phyloP scores from a whole-genome alignment of 2,113 vertebrate genomes.

The Cololabis saira region DNA sequence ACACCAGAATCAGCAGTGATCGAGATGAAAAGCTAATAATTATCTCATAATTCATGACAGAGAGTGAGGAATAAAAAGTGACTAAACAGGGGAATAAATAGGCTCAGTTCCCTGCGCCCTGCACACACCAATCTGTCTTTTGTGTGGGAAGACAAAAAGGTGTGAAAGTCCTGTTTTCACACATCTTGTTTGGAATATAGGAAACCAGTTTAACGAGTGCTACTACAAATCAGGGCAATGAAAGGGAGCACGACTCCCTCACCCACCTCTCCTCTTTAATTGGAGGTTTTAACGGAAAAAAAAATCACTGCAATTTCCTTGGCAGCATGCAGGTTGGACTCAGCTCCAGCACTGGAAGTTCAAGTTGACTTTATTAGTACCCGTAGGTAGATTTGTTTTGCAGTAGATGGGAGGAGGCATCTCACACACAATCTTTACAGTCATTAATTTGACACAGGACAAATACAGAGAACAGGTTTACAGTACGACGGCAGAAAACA shows the following conservation, averaged over 20 bases:
- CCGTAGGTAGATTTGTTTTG: too few species aligned
- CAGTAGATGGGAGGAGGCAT: too few species aligned
- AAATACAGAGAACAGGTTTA: too few species aligned
- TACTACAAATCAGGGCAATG: constrained; percentile 1
- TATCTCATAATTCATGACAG: constrained; percentile 26
- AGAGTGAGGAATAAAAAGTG: constrained; percentile 14
- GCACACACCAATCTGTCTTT: constrained; percentile 1
- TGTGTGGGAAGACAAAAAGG: background rate
- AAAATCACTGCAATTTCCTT: constrained; percentile 59
- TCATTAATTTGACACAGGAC: too few species aligned
- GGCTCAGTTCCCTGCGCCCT: background rate
- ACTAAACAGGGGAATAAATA: constrained; percentile 16
- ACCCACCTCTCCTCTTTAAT: background rate
- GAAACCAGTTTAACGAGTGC: constrained; percentile 9
- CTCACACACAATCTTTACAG: too few species aligned
- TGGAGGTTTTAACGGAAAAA: background rate
- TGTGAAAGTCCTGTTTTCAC: constrained; percentile 16
- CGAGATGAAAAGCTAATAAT: constrained; percentile 10
- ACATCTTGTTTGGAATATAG: constrained; percentile 6
- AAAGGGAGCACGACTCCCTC: constrained; percentile 12
- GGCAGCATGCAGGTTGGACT: background rate
- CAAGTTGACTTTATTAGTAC: too few species aligned
- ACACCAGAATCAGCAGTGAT: constrained; percentile 7
- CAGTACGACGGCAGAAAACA: too few species aligned
- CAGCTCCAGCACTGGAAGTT: too few species aligned